Conservation (phyloP, 2,113 vertebrate genomes). For the Hemicordylus capensis region DNA sequence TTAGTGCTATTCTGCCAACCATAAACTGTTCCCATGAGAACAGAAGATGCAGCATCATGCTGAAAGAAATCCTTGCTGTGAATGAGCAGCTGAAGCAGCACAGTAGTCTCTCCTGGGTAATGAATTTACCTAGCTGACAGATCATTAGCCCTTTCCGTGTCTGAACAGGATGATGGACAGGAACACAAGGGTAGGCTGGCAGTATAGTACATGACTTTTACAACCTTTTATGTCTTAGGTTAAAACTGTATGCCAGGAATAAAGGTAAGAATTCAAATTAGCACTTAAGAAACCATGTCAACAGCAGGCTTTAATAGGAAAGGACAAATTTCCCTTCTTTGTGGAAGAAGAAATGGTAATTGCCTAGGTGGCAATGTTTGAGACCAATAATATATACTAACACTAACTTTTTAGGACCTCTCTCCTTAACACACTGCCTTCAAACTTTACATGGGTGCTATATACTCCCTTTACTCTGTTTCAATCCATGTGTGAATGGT, state of each 20-base stretch:
- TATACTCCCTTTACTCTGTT: too few relatives aligned
- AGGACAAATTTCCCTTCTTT: background rate
- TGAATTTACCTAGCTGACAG: slow-evolving; percentile 75
- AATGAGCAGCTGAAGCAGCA: slow-evolving; percentile 59
- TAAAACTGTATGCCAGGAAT: slow-evolving; percentile 38
- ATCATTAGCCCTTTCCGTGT: slow-evolving; percentile 67
- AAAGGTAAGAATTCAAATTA: slow-evolving; percentile 34
- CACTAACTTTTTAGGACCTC: background rate
- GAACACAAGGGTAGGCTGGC: slow-evolving; percentile 60
- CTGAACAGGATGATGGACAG: slow-evolving; percentile 66
- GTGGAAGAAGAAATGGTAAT: slow-evolving; percentile 31
- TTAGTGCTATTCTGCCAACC: slow-evolving; percentile 69
- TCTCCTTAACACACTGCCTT: background rate
- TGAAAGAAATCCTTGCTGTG: slow-evolving; percentile 63
- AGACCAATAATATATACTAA: background rate
- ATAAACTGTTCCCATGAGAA: slow-evolving; percentile 69
- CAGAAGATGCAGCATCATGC: slow-evolving; percentile 52
- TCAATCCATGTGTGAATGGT: background rate
- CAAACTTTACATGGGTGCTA: background rate
- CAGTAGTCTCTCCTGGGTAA: slow-evolving; percentile 65
- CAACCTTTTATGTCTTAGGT: slow-evolving; percentile 49
- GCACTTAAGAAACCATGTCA: slow-evolving; percentile 23
- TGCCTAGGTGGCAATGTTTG: background rate
- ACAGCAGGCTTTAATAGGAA: background rate
- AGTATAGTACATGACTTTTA: slow-evolving; percentile 35